phyloP scores from a whole-genome alignment of 2,797 vertebrate species.

The Eutrigla gurnardus region DNA sequence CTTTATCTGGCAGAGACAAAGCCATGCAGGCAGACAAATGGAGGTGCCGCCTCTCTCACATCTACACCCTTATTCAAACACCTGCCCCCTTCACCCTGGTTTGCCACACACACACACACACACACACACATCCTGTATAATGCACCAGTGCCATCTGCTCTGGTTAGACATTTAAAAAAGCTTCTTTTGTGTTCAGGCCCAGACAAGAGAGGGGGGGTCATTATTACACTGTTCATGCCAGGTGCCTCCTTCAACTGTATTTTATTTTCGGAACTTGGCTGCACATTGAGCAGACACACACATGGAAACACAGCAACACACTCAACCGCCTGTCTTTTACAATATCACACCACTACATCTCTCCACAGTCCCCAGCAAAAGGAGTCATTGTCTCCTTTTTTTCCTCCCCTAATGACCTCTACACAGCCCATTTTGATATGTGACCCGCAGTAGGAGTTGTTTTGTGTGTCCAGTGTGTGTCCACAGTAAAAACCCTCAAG shows the following conservation, averaged over 20 bases:
- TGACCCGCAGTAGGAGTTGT: neutral
- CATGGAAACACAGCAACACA: constrained; percentile 27
- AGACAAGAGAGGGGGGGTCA: constrained; percentile 37
- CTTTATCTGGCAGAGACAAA: constrained; percentile 53
- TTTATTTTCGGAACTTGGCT: constrained; percentile 47
- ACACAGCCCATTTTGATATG: neutral
- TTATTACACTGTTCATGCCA: constrained; percentile 63
- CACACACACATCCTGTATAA: constrained; percentile 45
- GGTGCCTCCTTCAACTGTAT: constrained; percentile 67
- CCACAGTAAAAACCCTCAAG: neutral
- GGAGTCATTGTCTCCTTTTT: constrained; percentile 7
- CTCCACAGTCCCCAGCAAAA: neutral
- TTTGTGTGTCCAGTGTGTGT: neutral
- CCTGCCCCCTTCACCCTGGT: constrained; percentile 42
- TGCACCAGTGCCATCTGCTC: constrained; percentile 71
- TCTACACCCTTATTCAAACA: constrained; percentile 58
- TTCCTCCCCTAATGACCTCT: neutral
- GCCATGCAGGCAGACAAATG: constrained; percentile 29
- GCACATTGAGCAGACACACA: constrained; percentile 21
- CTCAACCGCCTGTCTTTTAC: constrained; percentile 23
- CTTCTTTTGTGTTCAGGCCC: constrained; percentile 62
- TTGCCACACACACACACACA: constrained; percentile 12
- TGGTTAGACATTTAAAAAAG: constrained; percentile 55
- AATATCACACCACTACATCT: constrained; percentile 26
- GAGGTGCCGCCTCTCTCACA: constrained; percentile 21